A percentile compares a stretch with the other conserved stretches of the same genome.
These are phyloP conservation scores for Lithophane socia DNA, from an alignment of 2,888 invertebrate species.

Conservation along the genomic window DNA sequence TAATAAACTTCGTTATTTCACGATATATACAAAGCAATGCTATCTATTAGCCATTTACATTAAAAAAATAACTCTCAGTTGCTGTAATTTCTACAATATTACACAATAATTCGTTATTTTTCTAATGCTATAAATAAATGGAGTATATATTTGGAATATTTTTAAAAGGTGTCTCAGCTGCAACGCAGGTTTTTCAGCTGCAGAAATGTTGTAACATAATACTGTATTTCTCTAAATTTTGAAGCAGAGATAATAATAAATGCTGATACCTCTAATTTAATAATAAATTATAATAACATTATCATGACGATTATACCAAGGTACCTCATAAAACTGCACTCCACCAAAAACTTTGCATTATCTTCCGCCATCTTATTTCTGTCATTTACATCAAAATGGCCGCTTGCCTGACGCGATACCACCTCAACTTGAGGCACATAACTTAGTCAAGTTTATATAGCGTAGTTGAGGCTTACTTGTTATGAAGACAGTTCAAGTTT, in stretches of 20 bases:
- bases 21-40: too few species aligned
- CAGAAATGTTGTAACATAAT: neutral
- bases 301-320: neutral
- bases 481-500: conserved; percentile 61
- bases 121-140: too few species aligned
- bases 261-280: neutral
- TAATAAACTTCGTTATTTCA: too few species aligned
- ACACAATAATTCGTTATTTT: too few species aligned
- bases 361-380: conserved; percentile 22
- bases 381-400: conserved; percentile 54
- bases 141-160: too few species aligned
- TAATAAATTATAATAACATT: neutral
- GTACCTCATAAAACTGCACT: conserved; percentile 27
- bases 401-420: conserved; percentile 40
- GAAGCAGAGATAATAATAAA: neutral
- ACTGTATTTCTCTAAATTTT: neutral
- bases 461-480: conserved; percentile 51
- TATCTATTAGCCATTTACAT: too few species aligned
- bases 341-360: conserved; percentile 25
- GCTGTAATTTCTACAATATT: too few species aligned
- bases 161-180: neutral
- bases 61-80: too few species aligned
- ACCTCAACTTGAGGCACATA: conserved; percentile 50
- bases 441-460: conserved; percentile 54
- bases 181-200: neutral